Evolutionary conservation across 2,113 vertebrate species (phyloP).

Genomic region (Propithecus coquereli): DNA sequence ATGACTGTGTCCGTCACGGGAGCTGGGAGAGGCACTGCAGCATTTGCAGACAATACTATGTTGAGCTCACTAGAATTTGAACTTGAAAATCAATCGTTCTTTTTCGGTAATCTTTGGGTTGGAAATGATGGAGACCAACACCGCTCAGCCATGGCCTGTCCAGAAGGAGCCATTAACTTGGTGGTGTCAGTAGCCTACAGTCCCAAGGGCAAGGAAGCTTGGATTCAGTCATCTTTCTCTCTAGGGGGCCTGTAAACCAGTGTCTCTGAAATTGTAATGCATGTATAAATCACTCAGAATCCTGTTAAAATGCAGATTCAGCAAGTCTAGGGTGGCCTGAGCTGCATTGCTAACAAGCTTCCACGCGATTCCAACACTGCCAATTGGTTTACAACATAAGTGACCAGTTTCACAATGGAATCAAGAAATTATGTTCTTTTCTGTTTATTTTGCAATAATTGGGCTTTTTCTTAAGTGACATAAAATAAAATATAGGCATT

Average conservation of each 20-base stretch:
- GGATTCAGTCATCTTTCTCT: background rate
- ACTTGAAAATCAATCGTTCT: background rate
- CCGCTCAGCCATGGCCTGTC: background rate
- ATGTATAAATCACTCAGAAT: background rate
- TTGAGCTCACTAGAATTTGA: background rate
- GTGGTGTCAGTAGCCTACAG: rapidly evolving
- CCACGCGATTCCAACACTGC: background rate
- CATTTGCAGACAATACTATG: rapidly evolving
- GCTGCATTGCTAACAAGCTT: background rate
- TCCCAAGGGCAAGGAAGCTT: background rate
- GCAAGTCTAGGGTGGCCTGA: background rate
- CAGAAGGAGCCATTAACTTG: background rate
- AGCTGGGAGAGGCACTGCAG: background rate
- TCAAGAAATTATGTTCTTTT: background rate
- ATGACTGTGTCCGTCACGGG: background rate
- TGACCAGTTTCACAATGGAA: background rate
- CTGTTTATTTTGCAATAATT: background rate
- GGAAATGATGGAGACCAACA: background rate
- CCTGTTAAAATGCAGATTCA: background rate
- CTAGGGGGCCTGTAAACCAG: background rate
- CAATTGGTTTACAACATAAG: background rate
- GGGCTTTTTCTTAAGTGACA: background rate
- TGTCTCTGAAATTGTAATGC: background rate
- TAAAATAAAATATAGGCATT: background rate
- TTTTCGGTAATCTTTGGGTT: background rate